Evolutionary conservation across 2,113 vertebrate genomes (phyloP), one percentile per base, ranked within the genome.

Genomic region (Clarias batrachus): DNA sequence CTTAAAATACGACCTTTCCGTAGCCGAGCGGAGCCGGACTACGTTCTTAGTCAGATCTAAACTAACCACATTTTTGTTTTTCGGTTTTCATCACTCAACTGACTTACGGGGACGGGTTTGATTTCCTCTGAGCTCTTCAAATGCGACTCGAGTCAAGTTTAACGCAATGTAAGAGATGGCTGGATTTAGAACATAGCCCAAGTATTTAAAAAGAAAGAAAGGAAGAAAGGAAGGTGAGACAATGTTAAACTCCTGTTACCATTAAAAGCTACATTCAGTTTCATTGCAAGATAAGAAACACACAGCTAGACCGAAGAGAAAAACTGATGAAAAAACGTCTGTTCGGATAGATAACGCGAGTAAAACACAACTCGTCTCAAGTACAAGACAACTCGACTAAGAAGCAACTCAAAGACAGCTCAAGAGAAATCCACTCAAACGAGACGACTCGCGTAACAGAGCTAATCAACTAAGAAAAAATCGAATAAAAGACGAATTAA

Each of bases 1-100:
- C 83, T 41, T 48, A 62, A 41, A 56, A 81, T 48, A 81, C 66
- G 30, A 73, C 70, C 54, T 73, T 84, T 17, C 56, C 56, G 3
- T 59, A 60, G 54, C 56, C 17, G 6, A 79, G 57, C 57, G 57
- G 77, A 79, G 77, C 56, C 16, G 82, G 16, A 56, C 17, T n/a
- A 21, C 27, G 14, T 33, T 57, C 54, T 33, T 27, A 33, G 17
- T 59, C 56, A 59, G 27, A 60, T 59, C 56, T 19, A 16, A 62
- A 78, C 73, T 23, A 25, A 59, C 30, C 30, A 7, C 11, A 0
- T 14, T 3, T 59, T 57, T 78, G 12, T n/a, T 23, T 37, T 68
- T 4, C 13, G 9, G 25, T 76, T 54, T 25, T n/a, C 54, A 59
- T 33, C 54, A 59, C n/a, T 30, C 7, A 78, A 27, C 13, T 19